Evolutionary conservation across 2,797 vertebrate species (phyloP), one percentile per base, ranked within the genome.

Genomic region (Sebastes diaconus): DNA sequence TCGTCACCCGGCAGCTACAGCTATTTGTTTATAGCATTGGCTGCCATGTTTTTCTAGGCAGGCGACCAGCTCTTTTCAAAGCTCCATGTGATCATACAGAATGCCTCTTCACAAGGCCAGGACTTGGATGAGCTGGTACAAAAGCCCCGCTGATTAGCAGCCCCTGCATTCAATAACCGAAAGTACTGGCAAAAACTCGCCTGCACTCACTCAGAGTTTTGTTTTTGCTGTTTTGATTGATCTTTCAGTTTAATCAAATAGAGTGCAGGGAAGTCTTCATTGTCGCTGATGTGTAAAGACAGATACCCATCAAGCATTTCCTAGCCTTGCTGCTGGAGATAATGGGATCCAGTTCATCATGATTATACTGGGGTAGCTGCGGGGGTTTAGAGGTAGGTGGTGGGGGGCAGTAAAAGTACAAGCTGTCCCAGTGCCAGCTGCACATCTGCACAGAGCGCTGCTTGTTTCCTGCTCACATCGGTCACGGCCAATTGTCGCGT

Each of bases 371-470:
- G 76, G 30, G 11, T 55, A 42, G 22, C 11, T 36, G 52, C 6
- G 22, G 27, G 42, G 68, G 46, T 50, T 50, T 50, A 50, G 39
- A 59, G 59, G 25, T 42, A 16, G 60, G 29, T 59, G 68, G 27
- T 32, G 4, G 65, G 70, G 66, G 79, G 76, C 63, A 80, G 73
- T 86, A 74, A 88, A 90, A 83, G 80, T 64, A 20, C 70, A 66
- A 61, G 79, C 75, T 90, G 84, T 87, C 77, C 70, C 65, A 50
- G 59, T 80, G 87, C 89, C 89, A 89, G 87, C 83, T 89, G 87
- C 85, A 92, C 91, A 92, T 94, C 90, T 93, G 91, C 83, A 87
- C 71, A 67, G 77, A 88, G 75, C 61, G 7, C 58, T 52, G 81
- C 78, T 78, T 87, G 81, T 84, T 84, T 90, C 92, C 83, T 86